Evolutionary conservation across 2,113 vertebrate genomes (phyloP), one percentile per base, ranked within the genome.

Genomic region (Amphiprion ocellaris): DNA sequence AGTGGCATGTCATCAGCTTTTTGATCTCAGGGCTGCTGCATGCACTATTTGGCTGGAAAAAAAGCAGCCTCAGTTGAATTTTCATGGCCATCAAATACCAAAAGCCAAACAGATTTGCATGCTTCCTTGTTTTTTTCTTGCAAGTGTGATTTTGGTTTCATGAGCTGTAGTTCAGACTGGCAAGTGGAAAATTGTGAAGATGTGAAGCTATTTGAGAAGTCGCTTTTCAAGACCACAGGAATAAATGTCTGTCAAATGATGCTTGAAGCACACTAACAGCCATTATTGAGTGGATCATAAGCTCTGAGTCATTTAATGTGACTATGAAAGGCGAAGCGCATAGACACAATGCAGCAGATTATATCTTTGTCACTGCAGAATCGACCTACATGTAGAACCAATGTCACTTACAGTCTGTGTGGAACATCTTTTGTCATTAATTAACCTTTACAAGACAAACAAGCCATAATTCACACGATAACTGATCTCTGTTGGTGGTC

Each of bases 141-240:
- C 54, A 21, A 71, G 33, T 47, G 47, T 26, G 16, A 37, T 23
- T 54, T 61, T 47, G n/a, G 47, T 61, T 47, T 54, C 24, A 46
- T 61, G 63, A 53, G 77, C 46, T 59, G 52, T 33, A n/a, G 26
- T 44, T 79, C 30, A 66, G 49, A 47, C 33, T 74, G 70, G 64
- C 78, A 69, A 39, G 58, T 74, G 78, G 64, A 74, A 81, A 81
- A 81, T 74, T 69, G 11, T 49, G 21, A 72, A 37, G 53, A 65
- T 50, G 53, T 19, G 53, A 26, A 16, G 49, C 64, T 62, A 62
- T 81, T 62, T 69, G 63, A 62, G 21, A 62, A 26, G 26, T 28
- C 28, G 15, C 55, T 47, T 55, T 68, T 63, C 8, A 23, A 68
- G 26, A 67, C 24, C 2, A 11, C 15, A 12, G 62, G 30, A 59